Conservation (phyloP, 2,113 vertebrate genomes). For the Menidia beryllina region DNA sequence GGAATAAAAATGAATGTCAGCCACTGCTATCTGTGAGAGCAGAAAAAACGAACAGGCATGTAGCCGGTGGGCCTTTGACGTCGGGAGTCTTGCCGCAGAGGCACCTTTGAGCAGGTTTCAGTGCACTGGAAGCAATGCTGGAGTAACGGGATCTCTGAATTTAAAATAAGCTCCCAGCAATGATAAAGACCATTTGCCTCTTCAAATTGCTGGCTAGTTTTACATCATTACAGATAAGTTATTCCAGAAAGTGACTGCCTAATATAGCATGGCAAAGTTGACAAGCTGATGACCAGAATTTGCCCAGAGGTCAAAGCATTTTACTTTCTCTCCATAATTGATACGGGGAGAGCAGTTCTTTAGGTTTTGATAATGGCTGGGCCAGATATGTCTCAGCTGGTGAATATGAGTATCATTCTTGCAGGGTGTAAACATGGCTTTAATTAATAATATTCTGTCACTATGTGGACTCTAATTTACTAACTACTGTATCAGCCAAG, state of each 20-base stretch:
- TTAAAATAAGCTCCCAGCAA: slow-evolving; percentile 30
- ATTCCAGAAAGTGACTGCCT: slow-evolving; percentile 24
- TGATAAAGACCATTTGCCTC: slow-evolving; percentile 24
- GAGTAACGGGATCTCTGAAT: slow-evolving; percentile 23
- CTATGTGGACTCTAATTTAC: no score
- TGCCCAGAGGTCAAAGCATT: slow-evolving; percentile 47
- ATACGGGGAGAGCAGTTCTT: slow-evolving; percentile 19
- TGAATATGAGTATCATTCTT: slow-evolving; percentile 18
- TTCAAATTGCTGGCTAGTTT: slow-evolving; percentile 49
- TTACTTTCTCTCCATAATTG: slow-evolving; percentile 52
- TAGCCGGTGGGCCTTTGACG: slow-evolving; percentile 13
- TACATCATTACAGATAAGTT: slow-evolving; percentile 36
- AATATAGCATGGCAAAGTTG: slow-evolving; percentile 28
- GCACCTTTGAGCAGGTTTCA: slow-evolving; percentile 37
- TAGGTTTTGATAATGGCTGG: slow-evolving; percentile 30
- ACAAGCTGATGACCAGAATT: slow-evolving; percentile 30
- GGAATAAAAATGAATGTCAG: slow-evolving; percentile 49
- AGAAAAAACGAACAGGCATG: slow-evolving; percentile 36
- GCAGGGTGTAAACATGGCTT: slow-evolving; percentile 49
- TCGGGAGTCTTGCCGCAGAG: slow-evolving; percentile 12
- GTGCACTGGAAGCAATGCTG: neutral
- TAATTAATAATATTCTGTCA: slow-evolving; percentile 53
- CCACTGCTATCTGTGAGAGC: slow-evolving; percentile 20
- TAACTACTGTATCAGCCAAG: neutral
- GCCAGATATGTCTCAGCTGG: slow-evolving; percentile 12